A percentile compares a stretch with the other conserved stretches of the same genome.
These are phyloP conservation scores for Tipula unca DNA, from an alignment of 2,888 invertebrate genomes.

Conservation along the genomic window DNA sequence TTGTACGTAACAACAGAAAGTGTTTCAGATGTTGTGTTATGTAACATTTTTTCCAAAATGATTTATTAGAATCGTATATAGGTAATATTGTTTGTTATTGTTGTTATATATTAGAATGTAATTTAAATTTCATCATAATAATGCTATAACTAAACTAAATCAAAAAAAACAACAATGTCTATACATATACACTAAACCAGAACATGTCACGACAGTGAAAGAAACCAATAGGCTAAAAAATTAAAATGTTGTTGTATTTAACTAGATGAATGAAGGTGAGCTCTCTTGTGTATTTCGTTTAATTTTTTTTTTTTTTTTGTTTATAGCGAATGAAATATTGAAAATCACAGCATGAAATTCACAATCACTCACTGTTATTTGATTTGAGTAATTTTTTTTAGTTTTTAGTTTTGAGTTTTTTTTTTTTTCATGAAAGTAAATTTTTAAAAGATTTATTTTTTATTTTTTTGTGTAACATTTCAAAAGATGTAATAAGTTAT, in stretches of 20 bases:
- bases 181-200: not conserved
- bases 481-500: not conserved
- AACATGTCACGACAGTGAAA: conserved; percentile 17
- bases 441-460: not conserved
- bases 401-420: not conserved
- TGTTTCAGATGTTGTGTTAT: not conserved
- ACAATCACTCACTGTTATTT: conserved; percentile 14
- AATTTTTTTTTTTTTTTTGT: conserved; percentile 17
- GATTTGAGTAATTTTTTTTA: not conserved
- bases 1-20: not conserved
- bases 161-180: not conserved
- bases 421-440: not conserved
- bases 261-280: not conserved
- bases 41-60: not conserved
- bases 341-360: conserved; percentile 19
- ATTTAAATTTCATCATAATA: not conserved
- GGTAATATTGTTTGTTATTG: not conserved
- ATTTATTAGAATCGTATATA: not conserved
- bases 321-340: conserved; percentile 16
- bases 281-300: not conserved
- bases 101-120: not conserved
- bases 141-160: not conserved
- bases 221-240: conserved; percentile 9
- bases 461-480: not conserved
- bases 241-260: not conserved